These are phyloP conservation scores for Dermatophagoides farinae DNA, from an alignment of 1,140 invertebrate genomes.

Conservation along the genomic window DNA sequence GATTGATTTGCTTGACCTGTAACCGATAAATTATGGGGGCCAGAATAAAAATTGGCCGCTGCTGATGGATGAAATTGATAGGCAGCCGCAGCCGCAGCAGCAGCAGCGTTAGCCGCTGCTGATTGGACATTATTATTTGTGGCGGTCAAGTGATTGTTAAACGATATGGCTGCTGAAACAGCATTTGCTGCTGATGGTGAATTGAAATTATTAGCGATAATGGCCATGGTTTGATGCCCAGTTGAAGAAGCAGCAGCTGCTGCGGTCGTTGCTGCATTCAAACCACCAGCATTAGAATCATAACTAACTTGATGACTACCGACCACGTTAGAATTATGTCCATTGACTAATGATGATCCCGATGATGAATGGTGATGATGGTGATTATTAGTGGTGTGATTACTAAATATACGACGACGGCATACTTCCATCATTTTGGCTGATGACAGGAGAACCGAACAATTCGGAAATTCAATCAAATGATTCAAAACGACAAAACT, in stretches of 20 bases:
- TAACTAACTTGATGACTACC: no score
- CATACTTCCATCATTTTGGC: conserved; percentile 91
- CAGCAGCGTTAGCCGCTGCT: neutral
- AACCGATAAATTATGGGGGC: neutral
- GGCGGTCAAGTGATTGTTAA: neutral
- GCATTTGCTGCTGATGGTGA: neutral
- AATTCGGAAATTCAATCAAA: conserved; percentile 85
- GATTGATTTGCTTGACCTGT: neutral
- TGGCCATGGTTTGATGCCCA: neutral
- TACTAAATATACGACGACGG: conserved; percentile 18
- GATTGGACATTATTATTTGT: neutral
- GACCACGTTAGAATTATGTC: neutral
- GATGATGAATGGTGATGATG: neutral
- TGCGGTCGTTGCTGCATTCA: no score
- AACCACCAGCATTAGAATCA: no score
- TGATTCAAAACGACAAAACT: conserved; percentile 79
- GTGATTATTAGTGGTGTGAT: conserved; percentile 7
- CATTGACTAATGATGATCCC: neutral
- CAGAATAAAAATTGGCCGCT: conserved; percentile 13
- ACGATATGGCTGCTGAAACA: neutral
- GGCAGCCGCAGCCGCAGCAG: neutral
- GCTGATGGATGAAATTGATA: conserved; percentile 9
- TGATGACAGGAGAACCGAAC: conserved; percentile 57
- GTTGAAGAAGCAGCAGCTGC: neutral
- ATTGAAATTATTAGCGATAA: conserved; percentile 9